Base-by-base conservation (phyloP, 2,888 invertebrate species). In the Pammene fasciana region DNA sequence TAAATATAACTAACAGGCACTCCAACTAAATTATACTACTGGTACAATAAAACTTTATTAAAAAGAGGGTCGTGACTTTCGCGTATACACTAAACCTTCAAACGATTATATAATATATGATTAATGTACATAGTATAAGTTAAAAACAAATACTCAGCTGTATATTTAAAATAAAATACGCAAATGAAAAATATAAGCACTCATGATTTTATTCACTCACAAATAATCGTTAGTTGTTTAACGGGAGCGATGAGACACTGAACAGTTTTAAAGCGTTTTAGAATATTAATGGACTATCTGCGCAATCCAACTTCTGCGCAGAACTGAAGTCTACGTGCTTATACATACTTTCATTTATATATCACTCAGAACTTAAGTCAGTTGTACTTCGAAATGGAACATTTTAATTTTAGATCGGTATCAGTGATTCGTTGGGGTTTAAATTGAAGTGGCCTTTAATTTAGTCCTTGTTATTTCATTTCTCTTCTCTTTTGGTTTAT, bases 341-440 rank as follows among this genome's bases (percentile, higher is more conserved):
- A 10, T 41, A 26, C n/a, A 18, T 41, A 18, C 9, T 50, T 13
- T n/a, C n/a, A 26, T 38, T 13, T 38, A 36, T 61, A 13, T n/a
- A 57, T 57, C 43, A 43, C 26, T 26, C 26, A 26, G 26, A 62
- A 48, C 11, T 61, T 2, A 16, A 61, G 26, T 14, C 41, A 14
- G 16, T 26, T 26, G 26, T 38, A 38, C 13, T n/a, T 62, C n/a
- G n/a, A 52, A 62, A 62, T 52, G 62, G 41, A 62, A 52, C 50
- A 9, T 52, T 52, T 62, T n/a, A 52, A 50, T 52, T 38, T 52
- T 52, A 62, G 62, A 62, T 52, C 10, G 41, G n/a, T 50, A 62
- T 62, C 50, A 41, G 50, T 62, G 45, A 59, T 38, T 52, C n/a
- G 50, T 62, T 36, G 48, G 48, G 38, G 48, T 50, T 52, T 16